A percentile compares a stretch with the other conserved stretches of the same genome.
Evolutionary conservation across 1,140 invertebrate genomes (phyloP).

Genomic region (Carcinoscorpius rotundicauda): DNA sequence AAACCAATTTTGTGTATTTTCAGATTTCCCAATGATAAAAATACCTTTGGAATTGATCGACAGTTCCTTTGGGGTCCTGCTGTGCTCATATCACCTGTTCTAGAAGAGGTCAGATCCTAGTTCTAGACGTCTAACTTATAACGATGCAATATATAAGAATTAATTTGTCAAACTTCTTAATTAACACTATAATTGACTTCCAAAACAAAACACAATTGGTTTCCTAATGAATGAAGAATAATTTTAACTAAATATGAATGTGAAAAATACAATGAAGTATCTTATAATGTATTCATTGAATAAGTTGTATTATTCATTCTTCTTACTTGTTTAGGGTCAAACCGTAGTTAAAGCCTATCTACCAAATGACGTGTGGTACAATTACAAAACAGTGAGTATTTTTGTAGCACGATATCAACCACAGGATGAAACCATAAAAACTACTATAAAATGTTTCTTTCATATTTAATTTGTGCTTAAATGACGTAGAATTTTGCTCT

Average conservation of each 20-base stretch:
- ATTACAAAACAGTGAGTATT: slow-evolving; percentile 1
- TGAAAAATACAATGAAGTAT: background rate
- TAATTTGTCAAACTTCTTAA: background rate
- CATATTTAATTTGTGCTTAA: no score
- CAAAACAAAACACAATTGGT: slow-evolving; percentile 1
- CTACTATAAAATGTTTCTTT: no score
- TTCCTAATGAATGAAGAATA: background rate
- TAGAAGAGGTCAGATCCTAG: slow-evolving; percentile 19
- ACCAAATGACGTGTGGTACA: slow-evolving; percentile 17
- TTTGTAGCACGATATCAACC: no score
- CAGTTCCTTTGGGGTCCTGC: slow-evolving; percentile 42
- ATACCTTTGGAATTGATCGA: slow-evolving; percentile 55
- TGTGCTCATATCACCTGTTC: slow-evolving; percentile 33
- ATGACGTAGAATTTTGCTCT: no score
- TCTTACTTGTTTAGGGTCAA: background rate
- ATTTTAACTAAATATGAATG: background rate
- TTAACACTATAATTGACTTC: background rate
- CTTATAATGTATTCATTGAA: background rate
- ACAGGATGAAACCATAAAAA: no score
- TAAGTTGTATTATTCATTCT: background rate
- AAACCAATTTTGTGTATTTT: no score
- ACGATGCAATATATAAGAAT: slow-evolving; percentile 37
- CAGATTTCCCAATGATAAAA: slow-evolving; percentile 45
- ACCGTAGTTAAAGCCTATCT: slow-evolving; percentile 16
- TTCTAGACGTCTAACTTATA: background rate